Base-by-base conservation (phyloP, 2,113 vertebrate genomes). In the Ciconia stormi region DNA sequence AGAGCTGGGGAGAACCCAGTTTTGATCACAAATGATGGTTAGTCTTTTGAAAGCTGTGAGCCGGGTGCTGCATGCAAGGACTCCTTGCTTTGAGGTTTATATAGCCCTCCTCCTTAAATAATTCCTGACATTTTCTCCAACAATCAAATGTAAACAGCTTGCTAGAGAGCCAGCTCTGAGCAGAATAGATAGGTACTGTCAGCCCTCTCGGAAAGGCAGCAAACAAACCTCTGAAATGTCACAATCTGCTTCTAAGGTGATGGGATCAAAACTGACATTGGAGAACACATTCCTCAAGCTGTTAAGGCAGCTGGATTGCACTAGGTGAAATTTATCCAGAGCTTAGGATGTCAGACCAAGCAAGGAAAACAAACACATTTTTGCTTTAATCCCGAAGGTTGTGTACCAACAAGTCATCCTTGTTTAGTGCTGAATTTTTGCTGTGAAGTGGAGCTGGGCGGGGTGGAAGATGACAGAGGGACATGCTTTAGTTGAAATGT, bases 261-360 rank as follows among this genome's bases (percentile, higher is more conserved):
- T 83, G 82, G 95, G 95, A 96, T 97, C 93, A 96, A 91, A 97
- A 90, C 95, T 94, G 95, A 91, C 91, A 94, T 94, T 79, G 79
- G 95, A 93, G 90, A 97, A 82, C 84, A 82, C 90, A 85, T 96
- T 91, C 38, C 73, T 94, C 74, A 92, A 93, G 95, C 95, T 98
- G 97, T 97, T 96, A 97, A 88, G 89, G 95, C 93, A 95, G 97
- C 98, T 98, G 97, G 95, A 93, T 92, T 93, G 94, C 96, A 86
- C 78, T 65, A 95, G 90, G 92, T 92, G 92, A 97, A 96, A 97
- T 96, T 97, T 96, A 90, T 96, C 93, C 94, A 92, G 93, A 93
- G 93, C 96, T 97, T 92, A 92, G 89, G 85, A 94, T 96, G 93
- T 96, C 97, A 97, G 95, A 91, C 91, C 84, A 73, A 84, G 90